Percentiles rank a stretch among this genome's conserved stretches.
These are phyloP conservation scores for Mylabris phalerata DNA, from an alignment of 1,140 invertebrate species.

Conservation along the genomic window DNA sequence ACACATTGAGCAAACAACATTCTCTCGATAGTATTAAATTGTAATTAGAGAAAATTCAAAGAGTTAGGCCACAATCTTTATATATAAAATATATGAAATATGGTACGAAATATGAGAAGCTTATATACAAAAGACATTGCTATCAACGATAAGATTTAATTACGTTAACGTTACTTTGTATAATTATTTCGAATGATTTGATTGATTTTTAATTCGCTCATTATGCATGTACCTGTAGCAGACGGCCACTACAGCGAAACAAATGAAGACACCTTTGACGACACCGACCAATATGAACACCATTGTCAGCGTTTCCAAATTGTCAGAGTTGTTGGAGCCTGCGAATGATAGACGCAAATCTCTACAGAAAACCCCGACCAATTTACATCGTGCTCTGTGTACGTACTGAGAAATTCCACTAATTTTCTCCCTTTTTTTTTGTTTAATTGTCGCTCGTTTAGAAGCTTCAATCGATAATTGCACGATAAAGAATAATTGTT, in stretches of 20 bases:
- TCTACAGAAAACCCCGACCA: slow-evolving; percentile 2
- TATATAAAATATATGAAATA: slow-evolving; percentile 17
- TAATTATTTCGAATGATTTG: too few relatives aligned
- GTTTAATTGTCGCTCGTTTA: too few relatives aligned
- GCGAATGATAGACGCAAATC: slow-evolving; percentile 31
- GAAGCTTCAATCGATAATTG: too few relatives aligned
- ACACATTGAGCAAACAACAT: slow-evolving; percentile 22
- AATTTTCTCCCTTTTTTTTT: too few relatives aligned
- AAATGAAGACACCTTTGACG: slow-evolving; percentile 87
- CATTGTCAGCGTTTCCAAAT: slow-evolving; percentile 82
- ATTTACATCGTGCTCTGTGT: slow-evolving; percentile 26
- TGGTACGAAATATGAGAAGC: slow-evolving; percentile 22
- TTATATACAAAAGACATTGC: slow-evolving; percentile 35
- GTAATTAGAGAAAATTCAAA: too few relatives aligned
- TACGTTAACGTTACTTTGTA: not conserved
- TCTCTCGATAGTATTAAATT: not conserved
- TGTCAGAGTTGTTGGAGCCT: slow-evolving; percentile 64
- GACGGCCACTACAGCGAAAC: slow-evolving; percentile 88
- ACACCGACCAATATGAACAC: slow-evolving; percentile 87
- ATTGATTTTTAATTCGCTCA: not conserved
- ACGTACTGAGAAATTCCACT: slow-evolving; percentile 11
- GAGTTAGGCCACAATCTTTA: not conserved
- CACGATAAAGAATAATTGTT: too few relatives aligned
- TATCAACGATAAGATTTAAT: slow-evolving; percentile 3
- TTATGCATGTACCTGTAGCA: slow-evolving; percentile 82